Percentiles rank a stretch among this genome's conserved stretches.
phyloP scores from a whole-genome alignment of 2,797 vertebrate species.

The Sebastes matsubarae region DNA sequence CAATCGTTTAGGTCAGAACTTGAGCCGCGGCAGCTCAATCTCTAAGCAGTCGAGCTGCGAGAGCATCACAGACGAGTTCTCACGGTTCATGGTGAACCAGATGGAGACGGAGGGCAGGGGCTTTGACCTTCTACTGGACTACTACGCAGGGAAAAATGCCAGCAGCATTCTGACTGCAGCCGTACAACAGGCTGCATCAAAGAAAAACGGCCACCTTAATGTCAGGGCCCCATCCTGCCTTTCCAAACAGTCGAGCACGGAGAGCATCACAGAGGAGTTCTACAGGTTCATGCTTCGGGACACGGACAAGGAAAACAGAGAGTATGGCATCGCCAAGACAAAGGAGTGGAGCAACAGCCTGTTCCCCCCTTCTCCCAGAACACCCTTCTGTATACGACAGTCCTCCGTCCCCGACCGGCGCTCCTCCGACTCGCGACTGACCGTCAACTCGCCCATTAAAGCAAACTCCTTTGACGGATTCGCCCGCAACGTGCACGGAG shows the following conservation, averaged over 20 bases:
- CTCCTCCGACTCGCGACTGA: conserved; percentile 88
- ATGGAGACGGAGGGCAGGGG: conserved; percentile 97
- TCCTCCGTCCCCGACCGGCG: conserved; percentile 92
- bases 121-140: conserved; percentile 95
- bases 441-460: conserved; percentile 91
- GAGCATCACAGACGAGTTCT: conserved; percentile 99
- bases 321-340: conserved; percentile 83
- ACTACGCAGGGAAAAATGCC: conserved; percentile 97
- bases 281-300: conserved; percentile 96
- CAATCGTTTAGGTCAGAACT: conserved; percentile 88
- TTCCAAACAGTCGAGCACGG: conserved; percentile 98
- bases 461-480: conserved; percentile 97
- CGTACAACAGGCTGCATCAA: conserved; percentile 90
- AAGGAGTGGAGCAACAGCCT: conserved; percentile 91
- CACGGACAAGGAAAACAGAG: conserved; percentile 92
- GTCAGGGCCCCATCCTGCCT: conserved; percentile 88
- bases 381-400: conserved; percentile 91
- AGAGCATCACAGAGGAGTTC: conserved; percentile 98
- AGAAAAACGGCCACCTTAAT: conserved; percentile 90
- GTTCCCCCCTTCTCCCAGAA: conserved; percentile 86
- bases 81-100: conserved; percentile 98
- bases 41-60: conserved; percentile 99
- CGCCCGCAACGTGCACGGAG: conserved; percentile 85
- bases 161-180: conserved; percentile 92
- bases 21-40: conserved; percentile 94